These are phyloP conservation scores for Sesamia inferens DNA, from an alignment of 2,888 invertebrate species.

Conservation along the genomic window DNA sequence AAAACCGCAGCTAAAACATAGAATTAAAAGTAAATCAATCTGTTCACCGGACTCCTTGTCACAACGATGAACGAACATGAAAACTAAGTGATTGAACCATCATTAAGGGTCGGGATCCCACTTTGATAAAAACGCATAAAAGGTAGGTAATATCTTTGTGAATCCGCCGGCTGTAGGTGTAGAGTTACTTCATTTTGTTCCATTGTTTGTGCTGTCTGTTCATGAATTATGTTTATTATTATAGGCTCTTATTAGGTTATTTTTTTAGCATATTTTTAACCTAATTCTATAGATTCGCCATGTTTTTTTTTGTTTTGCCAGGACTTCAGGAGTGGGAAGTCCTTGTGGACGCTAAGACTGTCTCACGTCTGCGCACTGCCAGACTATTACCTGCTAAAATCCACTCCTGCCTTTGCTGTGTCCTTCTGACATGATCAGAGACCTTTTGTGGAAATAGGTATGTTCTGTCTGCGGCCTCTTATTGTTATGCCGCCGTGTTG, in stretches of 20 bases:
- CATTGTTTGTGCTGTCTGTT: constrained; percentile 41
- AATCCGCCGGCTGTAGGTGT: constrained; percentile 27
- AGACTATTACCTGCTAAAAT: too few relatives aligned
- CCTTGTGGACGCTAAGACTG: too few relatives aligned
- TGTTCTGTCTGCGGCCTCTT: too few relatives aligned
- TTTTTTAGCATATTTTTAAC: neutral
- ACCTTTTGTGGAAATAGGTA: too few relatives aligned
- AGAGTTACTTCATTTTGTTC: constrained; percentile 25
- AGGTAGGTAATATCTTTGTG: constrained; percentile 28
- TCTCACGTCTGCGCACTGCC: too few relatives aligned
- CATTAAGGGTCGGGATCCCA: constrained; percentile 33
- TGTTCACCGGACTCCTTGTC: constrained; percentile 15
- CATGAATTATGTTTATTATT: constrained; percentile 22
- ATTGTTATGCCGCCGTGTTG: too few relatives aligned
- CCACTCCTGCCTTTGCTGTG: neutral
- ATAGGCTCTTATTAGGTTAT: neutral
- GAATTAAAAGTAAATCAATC: constrained; percentile 43
- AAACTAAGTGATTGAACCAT: constrained; percentile 37
- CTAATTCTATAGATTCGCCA: neutral
- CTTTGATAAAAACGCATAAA: constrained; percentile 47
- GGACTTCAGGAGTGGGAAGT: too few relatives aligned
- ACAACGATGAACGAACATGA: constrained; percentile 25
- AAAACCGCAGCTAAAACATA: constrained; percentile 25
- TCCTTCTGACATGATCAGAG: too few relatives aligned
- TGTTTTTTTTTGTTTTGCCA: neutral